Percentiles rank a stretch among this genome's conserved stretches.
Conservation (phyloP, 2,888 invertebrate genomes). For the Dusona sp. region DNA sequence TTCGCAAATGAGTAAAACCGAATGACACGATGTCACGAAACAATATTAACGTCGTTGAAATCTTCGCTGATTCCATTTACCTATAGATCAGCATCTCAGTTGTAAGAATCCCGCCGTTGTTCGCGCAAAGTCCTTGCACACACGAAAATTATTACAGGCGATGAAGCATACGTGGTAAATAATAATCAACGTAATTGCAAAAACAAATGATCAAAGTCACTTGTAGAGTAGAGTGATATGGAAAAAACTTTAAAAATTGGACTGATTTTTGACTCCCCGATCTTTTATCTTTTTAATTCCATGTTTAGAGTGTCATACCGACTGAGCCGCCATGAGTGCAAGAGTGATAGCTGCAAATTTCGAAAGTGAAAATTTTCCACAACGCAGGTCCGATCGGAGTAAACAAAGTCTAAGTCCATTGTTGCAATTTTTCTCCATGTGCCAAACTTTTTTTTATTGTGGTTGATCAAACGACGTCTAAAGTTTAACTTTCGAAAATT, state of each 20-base stretch:
- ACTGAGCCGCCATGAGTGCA: no score
- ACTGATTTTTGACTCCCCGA: neutral
- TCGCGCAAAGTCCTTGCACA: neutral
- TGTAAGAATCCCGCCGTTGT: neutral
- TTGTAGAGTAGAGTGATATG: neutral
- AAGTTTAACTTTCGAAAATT: no score
- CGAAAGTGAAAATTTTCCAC: no score
- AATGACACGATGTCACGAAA: conserved; percentile 1
- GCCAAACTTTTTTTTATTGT: no score
- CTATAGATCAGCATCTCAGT: neutral
- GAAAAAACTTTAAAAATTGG: neutral
- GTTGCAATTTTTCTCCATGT: no score
- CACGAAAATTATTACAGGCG: neutral
- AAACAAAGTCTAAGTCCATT: no score
- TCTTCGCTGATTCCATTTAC: neutral
- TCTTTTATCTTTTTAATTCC: neutral
- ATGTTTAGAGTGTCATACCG: no score
- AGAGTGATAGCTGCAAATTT: no score
- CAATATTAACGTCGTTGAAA: neutral
- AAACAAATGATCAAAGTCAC: neutral
- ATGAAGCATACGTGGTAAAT: neutral
- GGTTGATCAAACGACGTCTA: no score
- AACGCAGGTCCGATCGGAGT: no score
- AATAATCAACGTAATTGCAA: neutral
- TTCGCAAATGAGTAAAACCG: neutral